A percentile compares a stretch with the other conserved stretches of the same genome.
Evolutionary conservation across 1,140 invertebrate genomes (phyloP).

Genomic region (Drosophila elegans): DNA sequence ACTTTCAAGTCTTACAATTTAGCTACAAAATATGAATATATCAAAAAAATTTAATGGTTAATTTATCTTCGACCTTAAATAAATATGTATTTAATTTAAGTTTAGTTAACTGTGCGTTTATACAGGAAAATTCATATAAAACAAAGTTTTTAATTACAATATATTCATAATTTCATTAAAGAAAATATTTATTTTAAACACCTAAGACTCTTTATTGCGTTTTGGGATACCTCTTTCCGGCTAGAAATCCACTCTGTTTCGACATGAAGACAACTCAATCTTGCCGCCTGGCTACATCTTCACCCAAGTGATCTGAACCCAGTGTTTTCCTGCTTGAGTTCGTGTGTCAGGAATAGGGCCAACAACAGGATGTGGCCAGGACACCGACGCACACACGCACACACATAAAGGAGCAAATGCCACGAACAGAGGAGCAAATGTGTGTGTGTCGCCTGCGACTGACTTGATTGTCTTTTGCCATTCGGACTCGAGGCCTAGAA

Average conservation of each 20-base stretch:
- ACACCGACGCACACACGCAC: constrained; percentile 17
- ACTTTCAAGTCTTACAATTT: too few relatives aligned
- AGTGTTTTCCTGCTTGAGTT: constrained; percentile 35
- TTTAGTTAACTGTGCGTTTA: too few relatives aligned
- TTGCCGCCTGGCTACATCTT: constrained; percentile 35
- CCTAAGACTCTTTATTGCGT: constrained; percentile 4
- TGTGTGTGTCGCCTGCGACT: constrained; percentile 20
- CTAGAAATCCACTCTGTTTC: constrained; percentile 8
- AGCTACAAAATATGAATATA: too few relatives aligned
- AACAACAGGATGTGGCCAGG: constrained; percentile 42
- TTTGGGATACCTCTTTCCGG: constrained; percentile 22
- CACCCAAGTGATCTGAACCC: constrained; percentile 12
- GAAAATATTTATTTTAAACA: neutral
- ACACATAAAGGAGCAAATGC: constrained; percentile 9
- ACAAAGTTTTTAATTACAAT: too few relatives aligned
- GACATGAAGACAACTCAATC: constrained; percentile 34
- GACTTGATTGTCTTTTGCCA: constrained; percentile 61
- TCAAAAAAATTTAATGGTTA: too few relatives aligned
- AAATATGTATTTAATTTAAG: too few relatives aligned
- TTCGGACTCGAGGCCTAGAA: constrained; percentile 46
- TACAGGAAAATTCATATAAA: too few relatives aligned
- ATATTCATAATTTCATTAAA: too few relatives aligned
- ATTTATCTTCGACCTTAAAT: too few relatives aligned
- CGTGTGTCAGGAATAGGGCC: constrained; percentile 32
- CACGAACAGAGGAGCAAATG: constrained; percentile 22